Evolutionary conservation across 2,113 vertebrate genomes (phyloP).

Genomic region (Archocentrus centrarchus): DNA sequence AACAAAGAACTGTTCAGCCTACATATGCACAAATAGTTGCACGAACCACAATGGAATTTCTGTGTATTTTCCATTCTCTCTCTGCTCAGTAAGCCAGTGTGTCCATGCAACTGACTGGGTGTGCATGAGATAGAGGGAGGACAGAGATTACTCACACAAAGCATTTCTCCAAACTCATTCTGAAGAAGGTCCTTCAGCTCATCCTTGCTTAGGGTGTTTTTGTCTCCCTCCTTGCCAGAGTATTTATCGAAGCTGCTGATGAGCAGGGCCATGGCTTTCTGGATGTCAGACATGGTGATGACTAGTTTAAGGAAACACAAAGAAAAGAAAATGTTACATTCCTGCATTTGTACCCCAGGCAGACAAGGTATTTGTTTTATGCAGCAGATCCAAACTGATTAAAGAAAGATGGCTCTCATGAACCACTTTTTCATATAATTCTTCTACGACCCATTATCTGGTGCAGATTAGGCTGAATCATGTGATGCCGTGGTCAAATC

Average conservation of each 20-base stretch:
- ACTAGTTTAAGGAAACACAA: background rate
- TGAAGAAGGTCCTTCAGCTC: constrained; percentile 89
- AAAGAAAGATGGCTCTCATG: background rate
- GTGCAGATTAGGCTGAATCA: background rate
- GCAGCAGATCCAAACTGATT: background rate
- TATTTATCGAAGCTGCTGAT: constrained; percentile 85
- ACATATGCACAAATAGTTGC: fast-evolving
- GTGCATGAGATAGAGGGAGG: background rate
- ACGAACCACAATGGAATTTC: background rate
- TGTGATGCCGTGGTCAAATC: constrained; percentile 16
- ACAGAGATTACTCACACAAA: constrained; percentile 79
- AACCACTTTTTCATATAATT: background rate
- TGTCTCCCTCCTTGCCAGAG: constrained; percentile 88
- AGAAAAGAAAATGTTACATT: background rate
- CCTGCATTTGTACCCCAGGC: background rate
- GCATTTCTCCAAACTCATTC: constrained; percentile 78
- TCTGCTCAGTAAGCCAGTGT: background rate
- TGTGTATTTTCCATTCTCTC: background rate
- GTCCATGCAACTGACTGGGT: background rate
- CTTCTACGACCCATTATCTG: background rate
- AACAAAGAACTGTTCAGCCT: background rate
- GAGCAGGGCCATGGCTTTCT: constrained; percentile 80
- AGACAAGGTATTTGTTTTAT: background rate
- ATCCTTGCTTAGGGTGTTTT: constrained; percentile 83
- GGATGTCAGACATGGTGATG: constrained; percentile 74